Conservation (phyloP, 2,113 vertebrate genomes). For the Hyla sarda region DNA sequence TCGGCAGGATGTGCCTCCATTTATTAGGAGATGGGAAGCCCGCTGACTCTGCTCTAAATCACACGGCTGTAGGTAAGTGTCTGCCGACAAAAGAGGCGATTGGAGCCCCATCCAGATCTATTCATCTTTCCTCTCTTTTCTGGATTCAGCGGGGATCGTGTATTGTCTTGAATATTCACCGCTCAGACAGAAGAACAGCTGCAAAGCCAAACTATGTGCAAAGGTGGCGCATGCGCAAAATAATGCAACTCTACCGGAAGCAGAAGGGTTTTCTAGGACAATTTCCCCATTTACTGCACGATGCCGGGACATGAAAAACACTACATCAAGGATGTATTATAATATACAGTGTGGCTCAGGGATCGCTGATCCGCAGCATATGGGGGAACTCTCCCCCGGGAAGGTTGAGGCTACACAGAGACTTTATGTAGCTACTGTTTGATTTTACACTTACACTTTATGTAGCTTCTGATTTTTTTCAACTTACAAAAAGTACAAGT, state of each 20-base stretch:
- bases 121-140: not conserved
- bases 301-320: too few species aligned
- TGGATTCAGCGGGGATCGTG: not conserved
- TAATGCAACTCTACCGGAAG: not conserved
- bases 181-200: not conserved
- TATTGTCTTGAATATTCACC: not conserved
- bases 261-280: not conserved
- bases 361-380: too few species aligned
- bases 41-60: constrained; percentile 2
- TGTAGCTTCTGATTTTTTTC: too few species aligned
- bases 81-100: not conserved
- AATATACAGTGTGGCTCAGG: too few species aligned
- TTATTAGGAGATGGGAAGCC: not conserved
- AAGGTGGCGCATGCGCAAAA: not conserved
- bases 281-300: too few species aligned
- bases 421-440: too few species aligned
- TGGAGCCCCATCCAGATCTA: not conserved
- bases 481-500: too few species aligned
- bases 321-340: too few species aligned
- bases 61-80: not conserved
- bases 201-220: not conserved
- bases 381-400: too few species aligned
- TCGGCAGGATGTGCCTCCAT: not conserved
- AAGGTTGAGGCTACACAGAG: too few species aligned
- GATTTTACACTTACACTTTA: too few species aligned